Conservation (phyloP, 2,888 invertebrate species). For the Tanypteryx hageni region DNA sequence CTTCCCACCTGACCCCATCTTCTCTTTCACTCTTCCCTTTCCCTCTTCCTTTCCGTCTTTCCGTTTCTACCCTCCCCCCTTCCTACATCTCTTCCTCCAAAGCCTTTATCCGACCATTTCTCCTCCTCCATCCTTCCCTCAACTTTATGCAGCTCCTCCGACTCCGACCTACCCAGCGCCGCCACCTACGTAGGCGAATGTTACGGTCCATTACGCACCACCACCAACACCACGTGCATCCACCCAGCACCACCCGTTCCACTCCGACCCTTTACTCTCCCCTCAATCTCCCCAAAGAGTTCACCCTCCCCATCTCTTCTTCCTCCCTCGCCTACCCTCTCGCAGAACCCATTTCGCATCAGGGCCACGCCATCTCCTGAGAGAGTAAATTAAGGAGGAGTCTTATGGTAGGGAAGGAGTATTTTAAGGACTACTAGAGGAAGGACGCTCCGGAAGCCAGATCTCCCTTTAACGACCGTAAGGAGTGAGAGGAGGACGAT, state of each 20-base stretch:
- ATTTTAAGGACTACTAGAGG: neutral
- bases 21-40: neutral
- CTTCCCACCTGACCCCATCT: neutral
- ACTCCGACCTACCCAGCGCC: neutral
- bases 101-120: neutral
- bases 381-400: neutral
- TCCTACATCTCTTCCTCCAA: neutral
- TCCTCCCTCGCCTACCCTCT: neutral
- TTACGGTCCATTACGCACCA: slow-evolving; percentile 25
- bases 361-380: neutral
- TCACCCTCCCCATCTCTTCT: neutral
- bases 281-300: too few species aligned
- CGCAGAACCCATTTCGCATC: neutral
- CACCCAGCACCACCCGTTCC: neutral
- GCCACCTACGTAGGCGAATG: slow-evolving; percentile 22
- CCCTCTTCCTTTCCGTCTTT: neutral
- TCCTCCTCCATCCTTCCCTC: neutral
- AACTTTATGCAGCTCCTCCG: neutral
- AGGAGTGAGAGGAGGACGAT: neutral
- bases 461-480: neutral
- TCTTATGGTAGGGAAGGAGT: neutral
- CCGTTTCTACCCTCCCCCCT: neutral
- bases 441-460: neutral
- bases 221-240: slow-evolving; percentile 11
- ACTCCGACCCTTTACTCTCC: neutral